A percentile compares a stretch with the other conserved stretches of the same genome.
Conservation (phyloP, 1,140 invertebrate genomes). For the Cheumatopsyche charites region DNA sequence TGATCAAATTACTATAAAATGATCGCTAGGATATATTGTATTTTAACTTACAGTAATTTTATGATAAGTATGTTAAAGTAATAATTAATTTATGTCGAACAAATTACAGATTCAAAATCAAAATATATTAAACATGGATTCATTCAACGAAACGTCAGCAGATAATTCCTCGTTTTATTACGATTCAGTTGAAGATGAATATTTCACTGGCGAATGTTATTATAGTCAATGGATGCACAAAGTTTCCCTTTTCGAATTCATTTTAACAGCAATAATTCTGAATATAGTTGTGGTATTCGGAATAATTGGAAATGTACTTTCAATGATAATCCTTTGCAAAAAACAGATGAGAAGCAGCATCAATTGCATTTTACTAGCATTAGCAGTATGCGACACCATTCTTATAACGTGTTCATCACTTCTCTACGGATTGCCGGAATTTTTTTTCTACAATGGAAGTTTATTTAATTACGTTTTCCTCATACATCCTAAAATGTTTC, state of each 20-base stretch:
- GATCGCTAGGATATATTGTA: too few species aligned
- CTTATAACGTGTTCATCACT: constrained; percentile 86
- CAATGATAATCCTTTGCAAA: constrained; percentile 87
- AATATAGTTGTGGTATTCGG: constrained; percentile 84
- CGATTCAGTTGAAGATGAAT: too few species aligned
- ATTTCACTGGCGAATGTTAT: too few species aligned
- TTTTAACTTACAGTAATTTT: too few species aligned
- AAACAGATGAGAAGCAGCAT: constrained; percentile 94
- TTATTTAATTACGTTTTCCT: constrained; percentile 80
- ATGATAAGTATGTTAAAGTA: too few species aligned
- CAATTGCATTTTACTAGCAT: constrained; percentile 88
- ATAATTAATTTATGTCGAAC: too few species aligned
- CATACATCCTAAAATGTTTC: constrained; percentile 81
- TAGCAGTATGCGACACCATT: constrained; percentile 89
- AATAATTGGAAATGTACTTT: constrained; percentile 86
- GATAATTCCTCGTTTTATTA: too few species aligned
- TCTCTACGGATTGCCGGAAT: constrained; percentile 83
- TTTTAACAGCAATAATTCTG: constrained; percentile 84
- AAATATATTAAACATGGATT: too few species aligned
- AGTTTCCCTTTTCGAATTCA: constrained; percentile 73
- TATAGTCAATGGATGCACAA: too few species aligned
- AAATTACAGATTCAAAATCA: too few species aligned
- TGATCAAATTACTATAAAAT: too few species aligned
- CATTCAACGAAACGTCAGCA: too few species aligned
- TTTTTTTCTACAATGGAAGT: constrained; percentile 79